Conservation (phyloP, 2,797 vertebrate species). For the Tinamus major region DNA sequence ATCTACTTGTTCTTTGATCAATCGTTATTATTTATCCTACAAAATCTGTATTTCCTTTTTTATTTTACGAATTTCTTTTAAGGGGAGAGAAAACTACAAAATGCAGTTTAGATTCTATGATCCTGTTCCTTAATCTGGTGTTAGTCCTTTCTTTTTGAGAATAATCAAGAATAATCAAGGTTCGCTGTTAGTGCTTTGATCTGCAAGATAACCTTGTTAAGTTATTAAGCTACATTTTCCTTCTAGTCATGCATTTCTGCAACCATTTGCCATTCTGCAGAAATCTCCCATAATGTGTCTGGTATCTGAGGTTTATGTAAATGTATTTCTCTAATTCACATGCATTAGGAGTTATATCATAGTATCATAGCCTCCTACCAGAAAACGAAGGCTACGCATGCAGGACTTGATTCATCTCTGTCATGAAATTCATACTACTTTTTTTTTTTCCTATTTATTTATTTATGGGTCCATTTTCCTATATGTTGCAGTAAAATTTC, state of each 20-base stretch:
- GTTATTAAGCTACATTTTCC: not conserved
- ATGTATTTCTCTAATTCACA: not conserved
- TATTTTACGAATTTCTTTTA: slow-evolving; percentile 31
- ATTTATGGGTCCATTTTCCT: not conserved
- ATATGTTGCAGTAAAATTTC: not conserved
- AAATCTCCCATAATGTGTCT: not conserved
- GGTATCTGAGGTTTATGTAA: not conserved
- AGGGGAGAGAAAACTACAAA: not conserved
- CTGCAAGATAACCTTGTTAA: slow-evolving; percentile 28
- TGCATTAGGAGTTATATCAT: not conserved
- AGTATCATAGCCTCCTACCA: not conserved
- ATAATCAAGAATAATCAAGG: slow-evolving; percentile 52
- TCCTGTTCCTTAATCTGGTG: slow-evolving; percentile 37
- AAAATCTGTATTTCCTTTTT: slow-evolving; percentile 12
- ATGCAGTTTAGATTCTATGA: slow-evolving; percentile 26
- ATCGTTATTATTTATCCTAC: not conserved
- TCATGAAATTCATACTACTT: not conserved
- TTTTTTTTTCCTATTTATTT: not conserved
- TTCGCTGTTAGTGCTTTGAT: slow-evolving; percentile 41
- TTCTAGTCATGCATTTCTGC: not conserved
- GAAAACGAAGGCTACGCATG: not conserved
- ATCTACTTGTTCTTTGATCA: not conserved
- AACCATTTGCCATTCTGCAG: not conserved
- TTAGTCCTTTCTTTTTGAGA: slow-evolving; percentile 34
- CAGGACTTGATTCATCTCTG: not conserved